phyloP scores from a whole-genome alignment of 2,797 vertebrate genomes.

The Columba guinea region DNA sequence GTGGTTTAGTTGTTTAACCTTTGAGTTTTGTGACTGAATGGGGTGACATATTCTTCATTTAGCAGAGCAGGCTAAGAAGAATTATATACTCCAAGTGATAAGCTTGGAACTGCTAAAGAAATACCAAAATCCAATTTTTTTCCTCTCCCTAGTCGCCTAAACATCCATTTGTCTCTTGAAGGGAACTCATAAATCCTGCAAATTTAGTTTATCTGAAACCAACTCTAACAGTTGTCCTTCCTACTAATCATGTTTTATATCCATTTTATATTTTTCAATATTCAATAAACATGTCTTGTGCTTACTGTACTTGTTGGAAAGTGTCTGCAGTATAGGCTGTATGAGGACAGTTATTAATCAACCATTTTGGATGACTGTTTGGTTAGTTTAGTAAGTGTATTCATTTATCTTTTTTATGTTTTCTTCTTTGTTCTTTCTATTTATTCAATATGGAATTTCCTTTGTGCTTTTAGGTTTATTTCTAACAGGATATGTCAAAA shows the following conservation, averaged over 20 bases:
- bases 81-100: conserved; percentile 56
- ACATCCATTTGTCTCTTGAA: conserved; percentile 63
- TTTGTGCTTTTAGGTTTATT: conserved; percentile 52
- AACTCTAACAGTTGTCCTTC: conserved; percentile 60
- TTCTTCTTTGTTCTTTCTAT: conserved; percentile 36
- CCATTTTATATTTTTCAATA: conserved; percentile 58
- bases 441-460: conserved; percentile 52
- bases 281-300: conserved; percentile 47
- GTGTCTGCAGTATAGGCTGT: neutral
- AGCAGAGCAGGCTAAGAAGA: conserved; percentile 35
- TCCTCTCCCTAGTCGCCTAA: conserved; percentile 37
- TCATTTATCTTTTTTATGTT: conserved; percentile 36
- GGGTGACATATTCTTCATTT: conserved; percentile 54
- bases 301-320: conserved; percentile 26
- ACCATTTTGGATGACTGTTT: conserved; percentile 20
- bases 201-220: conserved; percentile 66
- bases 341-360: conserved; percentile 45
- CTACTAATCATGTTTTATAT: conserved; percentile 64
- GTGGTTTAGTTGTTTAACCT: conserved; percentile 57
- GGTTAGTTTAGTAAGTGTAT: conserved; percentile 43
- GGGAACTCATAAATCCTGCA: conserved; percentile 61
- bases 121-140: conserved; percentile 59
- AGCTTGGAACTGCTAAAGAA: conserved; percentile 65
- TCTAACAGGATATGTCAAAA: conserved; percentile 9
- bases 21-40: conserved; percentile 40